These are phyloP conservation scores for Pandemis corylana DNA, from an alignment of 2,888 invertebrate genomes.

Conservation along the genomic window DNA sequence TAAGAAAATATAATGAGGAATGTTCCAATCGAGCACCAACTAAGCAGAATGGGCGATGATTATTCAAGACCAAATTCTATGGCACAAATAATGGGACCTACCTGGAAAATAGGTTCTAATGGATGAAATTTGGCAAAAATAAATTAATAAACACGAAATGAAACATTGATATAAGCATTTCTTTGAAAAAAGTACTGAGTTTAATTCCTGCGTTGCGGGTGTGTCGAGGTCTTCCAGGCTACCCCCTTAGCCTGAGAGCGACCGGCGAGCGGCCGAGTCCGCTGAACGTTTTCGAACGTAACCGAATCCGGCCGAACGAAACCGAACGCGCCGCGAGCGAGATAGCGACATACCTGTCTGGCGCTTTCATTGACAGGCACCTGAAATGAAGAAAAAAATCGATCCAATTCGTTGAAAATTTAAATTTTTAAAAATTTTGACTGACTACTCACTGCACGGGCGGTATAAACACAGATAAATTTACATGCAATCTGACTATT, in stretches of 20 bases:
- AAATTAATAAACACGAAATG: conserved; percentile 69
- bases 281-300: conserved; percentile 77
- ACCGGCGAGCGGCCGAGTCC: conserved; percentile 71
- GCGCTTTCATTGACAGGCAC: conserved; percentile 91
- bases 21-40: conserved; percentile 70
- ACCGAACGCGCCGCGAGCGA: conserved; percentile 76
- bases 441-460: conserved; percentile 52
- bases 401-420: conserved; percentile 87
- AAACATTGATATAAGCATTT: conserved; percentile 82
- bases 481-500: conserved; percentile 71
- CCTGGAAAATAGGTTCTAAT: conserved; percentile 52
- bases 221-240: conserved; percentile 83
- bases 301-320: conserved; percentile 80
- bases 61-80: conserved; percentile 58
- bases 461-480: conserved; percentile 79
- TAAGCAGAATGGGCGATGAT: conserved; percentile 1
- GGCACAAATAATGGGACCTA: conserved; percentile 73
- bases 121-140: conserved; percentile 53
- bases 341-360: conserved; percentile 88
- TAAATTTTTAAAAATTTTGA: conserved; percentile 73
- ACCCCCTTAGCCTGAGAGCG: conserved; percentile 77
- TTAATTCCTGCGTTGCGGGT: conserved; percentile 81
- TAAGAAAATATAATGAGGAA: conserved; percentile 71
- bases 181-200: conserved; percentile 76
- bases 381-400: conserved; percentile 89